These are phyloP conservation scores for Mionectes macconnelli DNA, from an alignment of 2,113 vertebrate genomes.

Conservation along the genomic window DNA sequence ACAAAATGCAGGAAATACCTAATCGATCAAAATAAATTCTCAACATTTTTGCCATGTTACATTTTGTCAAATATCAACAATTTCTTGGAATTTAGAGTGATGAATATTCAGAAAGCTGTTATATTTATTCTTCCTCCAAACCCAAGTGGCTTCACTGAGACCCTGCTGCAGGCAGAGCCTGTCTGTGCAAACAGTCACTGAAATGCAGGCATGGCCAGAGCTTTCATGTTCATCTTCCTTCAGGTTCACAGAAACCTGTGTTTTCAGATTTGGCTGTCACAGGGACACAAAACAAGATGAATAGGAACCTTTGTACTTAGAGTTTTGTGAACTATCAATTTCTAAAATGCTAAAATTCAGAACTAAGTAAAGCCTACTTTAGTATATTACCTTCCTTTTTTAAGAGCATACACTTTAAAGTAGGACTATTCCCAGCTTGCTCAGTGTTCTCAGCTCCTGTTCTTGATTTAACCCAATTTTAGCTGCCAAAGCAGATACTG, in stretches of 20 bases:
- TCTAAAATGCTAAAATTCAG: neutral
- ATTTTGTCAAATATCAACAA: neutral
- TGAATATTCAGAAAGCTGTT: neutral
- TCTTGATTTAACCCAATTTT: neutral
- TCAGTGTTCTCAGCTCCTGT: neutral
- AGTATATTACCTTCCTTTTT: neutral
- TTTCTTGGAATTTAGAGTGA: neutral
- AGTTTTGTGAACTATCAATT: neutral
- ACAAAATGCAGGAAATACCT: neutral
- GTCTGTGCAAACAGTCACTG: neutral
- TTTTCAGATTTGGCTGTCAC: neutral
- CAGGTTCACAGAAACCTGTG: neutral
- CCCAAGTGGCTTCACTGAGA: neutral
- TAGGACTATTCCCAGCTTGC: neutral
- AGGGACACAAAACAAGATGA: neutral
- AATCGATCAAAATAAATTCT: neutral
- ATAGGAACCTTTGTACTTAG: neutral
- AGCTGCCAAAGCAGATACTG: neutral
- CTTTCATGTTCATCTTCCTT: neutral
- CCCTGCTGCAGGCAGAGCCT: neutral
- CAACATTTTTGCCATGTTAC: neutral
- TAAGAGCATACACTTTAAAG: neutral
- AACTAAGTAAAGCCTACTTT: neutral
- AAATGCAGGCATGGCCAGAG: neutral
- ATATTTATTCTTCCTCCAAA: neutral